Percentiles rank a stretch among this genome's conserved stretches.
Conservation (phyloP, 2,797 vertebrate species). For the Aulostomus chinensis region DNA sequence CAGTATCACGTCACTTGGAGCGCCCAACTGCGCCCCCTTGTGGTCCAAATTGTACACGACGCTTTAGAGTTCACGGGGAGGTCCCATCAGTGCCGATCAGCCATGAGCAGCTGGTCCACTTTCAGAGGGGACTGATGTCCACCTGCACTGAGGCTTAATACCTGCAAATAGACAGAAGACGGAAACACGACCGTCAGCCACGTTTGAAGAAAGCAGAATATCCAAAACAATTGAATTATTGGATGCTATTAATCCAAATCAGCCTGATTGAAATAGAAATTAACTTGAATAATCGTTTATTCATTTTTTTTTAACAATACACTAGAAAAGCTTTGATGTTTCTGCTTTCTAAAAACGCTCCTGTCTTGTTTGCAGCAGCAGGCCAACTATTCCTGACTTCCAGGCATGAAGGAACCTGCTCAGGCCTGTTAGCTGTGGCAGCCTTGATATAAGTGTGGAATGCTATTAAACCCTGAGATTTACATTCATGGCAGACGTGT, state of each 20-base stretch:
- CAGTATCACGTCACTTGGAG: slow-evolving; percentile 17
- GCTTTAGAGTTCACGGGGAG: slow-evolving; percentile 48
- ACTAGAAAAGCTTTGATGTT: no score
- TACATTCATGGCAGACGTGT: slow-evolving; percentile 3
- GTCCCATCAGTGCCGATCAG: slow-evolving; percentile 43
- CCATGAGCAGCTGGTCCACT: slow-evolving; percentile 32
- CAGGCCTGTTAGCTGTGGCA: slow-evolving; percentile 40
- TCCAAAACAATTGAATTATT: no score
- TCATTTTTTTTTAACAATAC: no score
- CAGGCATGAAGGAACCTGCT: slow-evolving; percentile 44
- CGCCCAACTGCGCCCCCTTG: slow-evolving; percentile 56
- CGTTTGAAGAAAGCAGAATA: no score
- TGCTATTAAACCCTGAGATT: slow-evolving; percentile 29
- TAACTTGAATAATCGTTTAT: no score
- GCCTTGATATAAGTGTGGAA: slow-evolving; percentile 38
- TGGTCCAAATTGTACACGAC: slow-evolving; percentile 45
- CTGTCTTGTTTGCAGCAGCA: slow-evolving; percentile 19
- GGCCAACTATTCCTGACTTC: slow-evolving; percentile 38
- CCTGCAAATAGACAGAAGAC: no score
- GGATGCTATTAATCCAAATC: no score
- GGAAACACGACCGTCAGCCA: not conserved
- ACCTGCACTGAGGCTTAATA: not conserved
- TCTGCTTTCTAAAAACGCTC: no score
- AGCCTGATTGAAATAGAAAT: no score
- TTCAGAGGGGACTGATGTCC: slow-evolving; percentile 13